These are phyloP conservation scores for Eupleurogrammus muticus DNA, from an alignment of 2,797 vertebrate genomes.

Conservation along the genomic window DNA sequence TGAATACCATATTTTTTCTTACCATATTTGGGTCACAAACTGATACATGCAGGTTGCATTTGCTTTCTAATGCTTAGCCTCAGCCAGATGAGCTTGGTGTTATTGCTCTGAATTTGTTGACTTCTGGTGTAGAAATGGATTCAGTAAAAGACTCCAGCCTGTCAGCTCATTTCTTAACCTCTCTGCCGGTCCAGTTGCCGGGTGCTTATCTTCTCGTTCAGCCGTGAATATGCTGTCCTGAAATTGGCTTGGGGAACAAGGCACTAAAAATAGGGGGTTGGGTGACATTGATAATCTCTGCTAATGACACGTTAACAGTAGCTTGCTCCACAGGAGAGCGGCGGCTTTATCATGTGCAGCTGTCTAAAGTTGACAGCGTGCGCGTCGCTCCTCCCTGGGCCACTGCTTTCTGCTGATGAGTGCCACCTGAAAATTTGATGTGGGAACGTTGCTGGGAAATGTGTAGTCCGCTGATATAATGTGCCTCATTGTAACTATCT, in stretches of 20 bases:
- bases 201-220: conserved; percentile 73
- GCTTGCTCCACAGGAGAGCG: conserved; percentile 71
- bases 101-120: conserved; percentile 29
- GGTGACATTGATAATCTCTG: conserved; percentile 83
- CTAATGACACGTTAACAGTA: conserved; percentile 82
- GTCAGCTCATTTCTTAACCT: conserved; percentile 60
- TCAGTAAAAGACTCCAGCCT: conserved; percentile 38
- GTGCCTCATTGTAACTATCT: conserved; percentile 60
- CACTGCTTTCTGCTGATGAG: conserved; percentile 62
- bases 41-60: conserved; percentile 22
- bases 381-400: conserved; percentile 43
- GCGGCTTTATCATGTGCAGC: conserved; percentile 70
- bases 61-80: conserved; percentile 13
- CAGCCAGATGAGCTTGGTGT: conserved; percentile 31
- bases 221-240: conserved; percentile 69
- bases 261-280: conserved; percentile 78
- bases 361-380: conserved; percentile 71
- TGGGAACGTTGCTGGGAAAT: conserved; percentile 57
- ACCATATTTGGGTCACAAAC: conserved; percentile 9
- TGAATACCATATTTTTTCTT: too few relatives aligned
- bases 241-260: conserved; percentile 75
- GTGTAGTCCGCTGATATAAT: conserved; percentile 64
- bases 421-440: conserved; percentile 71
- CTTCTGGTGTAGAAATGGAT: conserved; percentile 51
- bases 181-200: conserved; percentile 56